Conservation (phyloP, 2,113 vertebrate species). For the Natator depressus region DNA sequence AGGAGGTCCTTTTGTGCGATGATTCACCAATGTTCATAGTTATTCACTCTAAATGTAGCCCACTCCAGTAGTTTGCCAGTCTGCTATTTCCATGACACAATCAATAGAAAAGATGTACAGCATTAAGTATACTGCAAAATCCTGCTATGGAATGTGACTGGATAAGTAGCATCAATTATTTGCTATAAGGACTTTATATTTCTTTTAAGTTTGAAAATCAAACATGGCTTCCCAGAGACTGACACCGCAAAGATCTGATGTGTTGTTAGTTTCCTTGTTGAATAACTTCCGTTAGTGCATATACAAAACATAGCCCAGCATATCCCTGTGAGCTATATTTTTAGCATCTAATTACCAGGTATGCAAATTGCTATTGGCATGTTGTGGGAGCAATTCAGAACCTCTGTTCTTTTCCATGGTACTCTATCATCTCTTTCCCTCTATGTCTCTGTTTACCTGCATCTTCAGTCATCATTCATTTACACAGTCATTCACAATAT, state of each 20-base stretch:
- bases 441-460: not conserved
- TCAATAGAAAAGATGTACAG: constrained; percentile 63
- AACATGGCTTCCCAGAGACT: constrained; percentile 19
- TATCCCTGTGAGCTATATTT: constrained; percentile 16
- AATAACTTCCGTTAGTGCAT: not conserved
- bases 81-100: constrained; percentile 58
- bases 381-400: constrained; percentile 52
- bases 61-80: constrained; percentile 21
- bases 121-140: constrained; percentile 29
- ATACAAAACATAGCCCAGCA: not conserved
- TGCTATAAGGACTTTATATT: constrained; percentile 30
- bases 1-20: constrained; percentile 26
- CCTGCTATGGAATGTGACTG: not conserved
- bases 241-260: not conserved
- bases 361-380: constrained; percentile 42
- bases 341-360: constrained; percentile 32
- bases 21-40: constrained; percentile 59
- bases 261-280: constrained; percentile 15
- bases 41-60: constrained; percentile 43
- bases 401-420: constrained; percentile 17
- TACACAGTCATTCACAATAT: constrained; percentile 47
- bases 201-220: constrained; percentile 49
- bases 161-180: constrained; percentile 8
- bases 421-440: constrained; percentile 35
- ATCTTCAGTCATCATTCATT: constrained; percentile 65